These are phyloP conservation scores for Etia nguti DNA, from an alignment of 2,113 vertebrate species.

Conservation along the genomic window DNA sequence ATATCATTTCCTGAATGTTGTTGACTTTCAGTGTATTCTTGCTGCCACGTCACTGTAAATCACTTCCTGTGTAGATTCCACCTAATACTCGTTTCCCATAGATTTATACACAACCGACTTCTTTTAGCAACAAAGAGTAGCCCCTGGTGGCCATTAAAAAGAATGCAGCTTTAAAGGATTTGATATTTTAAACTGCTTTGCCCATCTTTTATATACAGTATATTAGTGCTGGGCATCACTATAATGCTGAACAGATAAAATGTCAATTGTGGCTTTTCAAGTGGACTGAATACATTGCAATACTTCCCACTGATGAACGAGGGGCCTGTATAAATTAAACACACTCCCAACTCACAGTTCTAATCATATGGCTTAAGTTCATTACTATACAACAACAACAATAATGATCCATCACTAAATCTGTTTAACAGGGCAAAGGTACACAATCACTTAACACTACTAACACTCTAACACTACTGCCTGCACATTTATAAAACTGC, in stretches of 20 bases:
- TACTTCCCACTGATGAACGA: not conserved
- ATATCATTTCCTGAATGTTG: not conserved
- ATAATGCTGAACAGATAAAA: not conserved
- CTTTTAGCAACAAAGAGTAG: not conserved
- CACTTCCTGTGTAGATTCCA: not conserved
- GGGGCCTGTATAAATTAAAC: not conserved
- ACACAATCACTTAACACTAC: not conserved
- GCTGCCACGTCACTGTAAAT: not conserved
- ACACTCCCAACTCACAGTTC: not conserved
- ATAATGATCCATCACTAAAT: not conserved
- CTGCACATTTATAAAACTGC: not conserved
- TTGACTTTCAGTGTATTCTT: not conserved
- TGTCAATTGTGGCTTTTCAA: not conserved
- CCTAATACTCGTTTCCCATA: not conserved
- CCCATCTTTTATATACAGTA: not conserved
- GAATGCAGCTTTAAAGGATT: not conserved
- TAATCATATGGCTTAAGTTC: not conserved
- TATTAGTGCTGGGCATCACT: not conserved
- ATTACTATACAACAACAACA: not conserved
- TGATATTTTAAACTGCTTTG: not conserved
- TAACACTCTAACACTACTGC: not conserved
- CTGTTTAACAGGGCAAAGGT: not conserved
- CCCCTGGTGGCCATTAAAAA: not conserved
- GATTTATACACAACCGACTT: not conserved
- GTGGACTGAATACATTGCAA: not conserved